Conservation (phyloP, 2,113 vertebrate species). For the Symphodus melops region DNA sequence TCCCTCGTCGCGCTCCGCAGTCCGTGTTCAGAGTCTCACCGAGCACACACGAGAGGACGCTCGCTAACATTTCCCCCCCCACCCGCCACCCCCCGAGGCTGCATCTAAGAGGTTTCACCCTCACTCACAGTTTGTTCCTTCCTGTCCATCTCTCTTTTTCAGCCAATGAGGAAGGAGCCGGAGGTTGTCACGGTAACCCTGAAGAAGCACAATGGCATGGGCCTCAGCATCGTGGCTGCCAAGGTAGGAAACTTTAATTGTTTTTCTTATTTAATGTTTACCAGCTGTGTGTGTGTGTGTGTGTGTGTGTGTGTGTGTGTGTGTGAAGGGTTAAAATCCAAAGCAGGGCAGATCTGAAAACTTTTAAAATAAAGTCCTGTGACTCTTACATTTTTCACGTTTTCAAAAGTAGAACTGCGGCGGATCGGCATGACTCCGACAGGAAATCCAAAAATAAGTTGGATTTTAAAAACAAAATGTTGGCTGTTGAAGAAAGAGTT, state of each 20-base stretch:
- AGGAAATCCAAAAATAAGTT: slow-evolving; percentile 47
- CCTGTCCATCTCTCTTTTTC: slow-evolving; percentile 68
- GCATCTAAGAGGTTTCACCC: slow-evolving; percentile 11
- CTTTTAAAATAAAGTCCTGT: not conserved
- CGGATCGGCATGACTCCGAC: slow-evolving; percentile 9
- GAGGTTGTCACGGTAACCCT: slow-evolving; percentile 97
- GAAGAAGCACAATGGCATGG: slow-evolving; percentile 99
- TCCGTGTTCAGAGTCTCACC: slow-evolving; percentile 12
- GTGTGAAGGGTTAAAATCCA: slow-evolving; percentile 21
- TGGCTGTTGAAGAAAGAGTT: slow-evolving; percentile 2
- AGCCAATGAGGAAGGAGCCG: slow-evolving; percentile 96
- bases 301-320: not conserved
- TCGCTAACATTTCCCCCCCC: not conserved
- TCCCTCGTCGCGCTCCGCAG: slow-evolving; percentile 36
- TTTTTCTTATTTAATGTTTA: too few relatives aligned
- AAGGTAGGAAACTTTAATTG: slow-evolving; percentile 96
- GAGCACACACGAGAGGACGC: slow-evolving; percentile 4
- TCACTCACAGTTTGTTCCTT: slow-evolving; percentile 52
- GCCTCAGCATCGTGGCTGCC: slow-evolving; percentile 97
- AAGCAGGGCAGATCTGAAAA: slow-evolving; percentile 1
- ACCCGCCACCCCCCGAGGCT: too few relatives aligned
- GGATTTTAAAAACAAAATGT: slow-evolving; percentile 4
- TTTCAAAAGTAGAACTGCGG: slow-evolving; percentile 5
- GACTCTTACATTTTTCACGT: not conserved
- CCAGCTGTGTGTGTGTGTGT: not conserved